phyloP scores from a whole-genome alignment of 2,797 vertebrate genomes.

The Hirundo rustica region DNA sequence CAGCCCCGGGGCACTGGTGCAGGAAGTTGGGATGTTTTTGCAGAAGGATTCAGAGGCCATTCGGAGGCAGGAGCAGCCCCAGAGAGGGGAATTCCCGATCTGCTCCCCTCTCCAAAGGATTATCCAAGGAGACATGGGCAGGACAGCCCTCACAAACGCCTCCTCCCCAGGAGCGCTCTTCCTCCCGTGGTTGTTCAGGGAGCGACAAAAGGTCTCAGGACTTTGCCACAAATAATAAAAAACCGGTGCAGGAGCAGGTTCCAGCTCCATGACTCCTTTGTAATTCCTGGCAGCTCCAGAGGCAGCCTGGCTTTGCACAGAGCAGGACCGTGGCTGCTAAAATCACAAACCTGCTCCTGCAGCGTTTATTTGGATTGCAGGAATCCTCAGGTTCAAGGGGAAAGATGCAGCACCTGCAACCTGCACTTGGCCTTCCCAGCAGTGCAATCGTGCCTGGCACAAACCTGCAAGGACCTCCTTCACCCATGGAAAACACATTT shows the following conservation, averaged over 20 bases:
- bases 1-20: accelerated
- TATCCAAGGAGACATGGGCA: not conserved
- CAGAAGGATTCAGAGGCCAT: not conserved
- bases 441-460: not conserved
- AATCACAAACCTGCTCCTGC: not conserved
- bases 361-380: not conserved
- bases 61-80: not conserved
- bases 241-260: not conserved
- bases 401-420: not conserved
- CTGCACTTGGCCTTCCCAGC: not conserved
- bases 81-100: not conserved
- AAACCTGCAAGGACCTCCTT: not conserved
- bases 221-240: not conserved
- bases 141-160: not conserved
- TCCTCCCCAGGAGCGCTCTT: not conserved
- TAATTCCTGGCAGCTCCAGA: not conserved
- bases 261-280: not conserved
- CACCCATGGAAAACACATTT: not conserved
- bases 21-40: not conserved
- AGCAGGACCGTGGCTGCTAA: not conserved
- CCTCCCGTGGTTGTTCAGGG: not conserved
- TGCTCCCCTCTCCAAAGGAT: accelerated
- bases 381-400: not conserved
- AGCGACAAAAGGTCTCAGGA: not conserved
- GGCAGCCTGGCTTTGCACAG: not conserved